Conservation (phyloP, 30 jellyfish, hydroid and myxozoan species). For the Turritopsis dohrnii region DNA sequence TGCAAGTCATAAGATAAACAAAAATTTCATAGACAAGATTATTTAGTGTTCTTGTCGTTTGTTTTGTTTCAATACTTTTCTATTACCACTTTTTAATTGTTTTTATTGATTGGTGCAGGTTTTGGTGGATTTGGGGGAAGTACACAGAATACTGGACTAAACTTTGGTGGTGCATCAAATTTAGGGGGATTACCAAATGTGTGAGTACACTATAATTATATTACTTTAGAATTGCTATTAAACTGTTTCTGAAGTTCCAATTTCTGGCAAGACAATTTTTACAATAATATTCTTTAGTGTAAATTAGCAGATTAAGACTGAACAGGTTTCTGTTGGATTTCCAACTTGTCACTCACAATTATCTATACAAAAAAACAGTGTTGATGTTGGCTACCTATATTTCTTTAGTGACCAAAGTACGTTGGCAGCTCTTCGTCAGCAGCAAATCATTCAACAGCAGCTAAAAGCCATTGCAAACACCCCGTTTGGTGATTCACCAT, state of each 20-base stretch:
- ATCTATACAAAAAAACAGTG: too few species aligned
- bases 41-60: too few species aligned
- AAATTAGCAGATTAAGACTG: too few species aligned
- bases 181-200: conserved; percentile 22
- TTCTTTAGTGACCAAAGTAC: conserved; percentile 56
- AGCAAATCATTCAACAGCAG: conserved; percentile 80
- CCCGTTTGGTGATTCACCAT: conserved; percentile 93
- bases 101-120: background rate
- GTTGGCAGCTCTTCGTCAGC: conserved; percentile 84
- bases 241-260: background rate
- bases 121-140: conserved; percentile 12
- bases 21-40: too few species aligned
- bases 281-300: too few species aligned
- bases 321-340: too few species aligned
- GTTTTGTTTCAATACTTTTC: too few species aligned
- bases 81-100: background rate
- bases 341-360: too few species aligned
- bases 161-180: conserved; percentile 9
- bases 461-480: conserved; percentile 80
- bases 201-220: conserved; percentile 14
- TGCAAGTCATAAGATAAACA: too few species aligned
- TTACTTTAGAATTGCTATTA: too few species aligned
- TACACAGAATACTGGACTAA: conserved; percentile 19
- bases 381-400: too few species aligned
- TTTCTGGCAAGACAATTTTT: too few species aligned